Conservation (phyloP, 2,113 vertebrate genomes). For the Rhinopomastus cyanomelas region DNA sequence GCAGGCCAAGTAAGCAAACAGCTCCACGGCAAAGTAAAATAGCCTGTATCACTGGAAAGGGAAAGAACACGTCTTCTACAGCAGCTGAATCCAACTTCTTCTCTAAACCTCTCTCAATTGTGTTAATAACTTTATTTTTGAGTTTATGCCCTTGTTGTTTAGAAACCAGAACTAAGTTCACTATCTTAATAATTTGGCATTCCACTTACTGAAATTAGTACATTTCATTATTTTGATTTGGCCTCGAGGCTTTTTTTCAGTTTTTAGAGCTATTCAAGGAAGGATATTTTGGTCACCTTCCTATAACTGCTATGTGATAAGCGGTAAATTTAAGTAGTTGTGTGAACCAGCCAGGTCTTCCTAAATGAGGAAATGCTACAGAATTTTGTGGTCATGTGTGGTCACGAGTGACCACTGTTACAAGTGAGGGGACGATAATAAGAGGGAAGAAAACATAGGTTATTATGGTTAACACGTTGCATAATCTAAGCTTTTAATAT, state of each 20-base stretch:
- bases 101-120: neutral
- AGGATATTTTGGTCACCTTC: neutral
- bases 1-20: fast-evolving
- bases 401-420: neutral
- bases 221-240: neutral
- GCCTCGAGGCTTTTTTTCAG: fast-evolving
- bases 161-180: neutral
- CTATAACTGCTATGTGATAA: neutral
- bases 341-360: neutral
- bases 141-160: neutral
- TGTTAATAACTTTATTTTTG: neutral
- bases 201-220: neutral
- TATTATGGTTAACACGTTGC: neutral
- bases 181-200: neutral
- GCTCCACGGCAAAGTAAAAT: too few relatives aligned
- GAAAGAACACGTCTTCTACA: neutral
- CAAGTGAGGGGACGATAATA: neutral
- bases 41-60: neutral
- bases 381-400: neutral
- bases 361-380: neutral
- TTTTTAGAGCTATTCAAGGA: neutral
- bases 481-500: neutral
- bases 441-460: neutral
- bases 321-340: neutral
- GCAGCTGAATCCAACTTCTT: neutral